Evolutionary conservation across 2,113 vertebrate genomes (phyloP).

Genomic region (Cephalopterus ornatus): DNA sequence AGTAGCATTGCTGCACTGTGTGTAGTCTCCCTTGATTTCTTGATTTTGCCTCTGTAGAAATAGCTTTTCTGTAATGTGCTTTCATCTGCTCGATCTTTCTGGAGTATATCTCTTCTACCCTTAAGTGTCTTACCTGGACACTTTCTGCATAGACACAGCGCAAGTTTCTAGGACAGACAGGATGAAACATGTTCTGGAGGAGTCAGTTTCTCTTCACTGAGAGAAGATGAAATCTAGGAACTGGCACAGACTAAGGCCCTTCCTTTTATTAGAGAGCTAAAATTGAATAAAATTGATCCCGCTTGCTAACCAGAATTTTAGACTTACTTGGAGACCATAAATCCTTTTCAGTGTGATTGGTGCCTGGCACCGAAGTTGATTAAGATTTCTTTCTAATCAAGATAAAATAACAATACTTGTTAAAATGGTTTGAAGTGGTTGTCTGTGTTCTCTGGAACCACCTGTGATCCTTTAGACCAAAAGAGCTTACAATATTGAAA

Average conservation of each 20-base stretch:
- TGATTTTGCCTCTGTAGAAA: background rate
- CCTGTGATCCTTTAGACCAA: conserved; percentile 16
- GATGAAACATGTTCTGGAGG: background rate
- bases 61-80: background rate
- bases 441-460: conserved; percentile 4
- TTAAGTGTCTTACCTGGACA: background rate
- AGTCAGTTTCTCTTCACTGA: background rate
- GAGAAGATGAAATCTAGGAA: background rate
- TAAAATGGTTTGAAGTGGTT: conserved; percentile 31
- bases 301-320: background rate
- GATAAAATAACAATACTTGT: conserved; percentile 19
- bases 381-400: conserved; percentile 51
- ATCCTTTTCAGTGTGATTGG: background rate
- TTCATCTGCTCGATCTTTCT: background rate
- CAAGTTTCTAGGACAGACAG: background rate
- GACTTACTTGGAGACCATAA: background rate
- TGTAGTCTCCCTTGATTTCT: background rate
- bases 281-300: background rate
- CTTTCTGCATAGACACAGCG: background rate
- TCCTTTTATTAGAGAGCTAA: background rate
- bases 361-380: conserved; percentile 18
- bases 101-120: background rate
- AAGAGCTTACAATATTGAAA: conserved; percentile 34
- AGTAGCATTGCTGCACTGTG: background rate
- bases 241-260: background rate